Evolutionary conservation across 1,140 invertebrate genomes (phyloP).

Genomic region (Aradophagus sp.): DNA sequence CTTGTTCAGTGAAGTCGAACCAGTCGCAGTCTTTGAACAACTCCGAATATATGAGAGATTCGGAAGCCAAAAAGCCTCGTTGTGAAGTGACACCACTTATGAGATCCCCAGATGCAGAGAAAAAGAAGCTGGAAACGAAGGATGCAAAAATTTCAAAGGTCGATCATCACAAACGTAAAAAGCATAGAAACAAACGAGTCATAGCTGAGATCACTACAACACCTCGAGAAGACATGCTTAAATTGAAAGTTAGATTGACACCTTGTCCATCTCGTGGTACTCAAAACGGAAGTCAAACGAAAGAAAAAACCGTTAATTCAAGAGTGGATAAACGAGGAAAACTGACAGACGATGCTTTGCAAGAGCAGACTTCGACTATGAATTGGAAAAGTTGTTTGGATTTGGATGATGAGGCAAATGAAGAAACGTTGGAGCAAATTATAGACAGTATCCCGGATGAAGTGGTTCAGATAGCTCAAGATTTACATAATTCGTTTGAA

Average conservation of each 20-base stretch:
- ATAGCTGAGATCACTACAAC: constrained; percentile 71
- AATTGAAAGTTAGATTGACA: constrained; percentile 67
- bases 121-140: constrained; percentile 36
- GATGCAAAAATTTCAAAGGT: constrained; percentile 56
- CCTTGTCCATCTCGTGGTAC: constrained; percentile 66
- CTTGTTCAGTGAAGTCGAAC: constrained; percentile 35
- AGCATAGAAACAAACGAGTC: constrained; percentile 67
- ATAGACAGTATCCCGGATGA: constrained; percentile 68
- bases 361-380: constrained; percentile 38
- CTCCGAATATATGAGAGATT: constrained; percentile 58
- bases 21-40: constrained; percentile 34
- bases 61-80: constrained; percentile 66
- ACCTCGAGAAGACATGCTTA: constrained; percentile 67
- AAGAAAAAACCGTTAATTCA: constrained; percentile 60
- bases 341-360: constrained; percentile 45
- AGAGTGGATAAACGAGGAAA: constrained; percentile 62
- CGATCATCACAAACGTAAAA: constrained; percentile 67
- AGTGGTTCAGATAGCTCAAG: constrained; percentile 59
- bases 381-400: constrained; percentile 22
- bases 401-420: constrained; percentile 27
- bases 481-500: constrained; percentile 24
- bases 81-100: constrained; percentile 70
- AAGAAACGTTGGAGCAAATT: constrained; percentile 65
- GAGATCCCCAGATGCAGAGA: constrained; percentile 59
- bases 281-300: constrained; percentile 56